phyloP scores from a whole-genome alignment of 2,888 invertebrate species.

The Drosophila infuscata region DNA sequence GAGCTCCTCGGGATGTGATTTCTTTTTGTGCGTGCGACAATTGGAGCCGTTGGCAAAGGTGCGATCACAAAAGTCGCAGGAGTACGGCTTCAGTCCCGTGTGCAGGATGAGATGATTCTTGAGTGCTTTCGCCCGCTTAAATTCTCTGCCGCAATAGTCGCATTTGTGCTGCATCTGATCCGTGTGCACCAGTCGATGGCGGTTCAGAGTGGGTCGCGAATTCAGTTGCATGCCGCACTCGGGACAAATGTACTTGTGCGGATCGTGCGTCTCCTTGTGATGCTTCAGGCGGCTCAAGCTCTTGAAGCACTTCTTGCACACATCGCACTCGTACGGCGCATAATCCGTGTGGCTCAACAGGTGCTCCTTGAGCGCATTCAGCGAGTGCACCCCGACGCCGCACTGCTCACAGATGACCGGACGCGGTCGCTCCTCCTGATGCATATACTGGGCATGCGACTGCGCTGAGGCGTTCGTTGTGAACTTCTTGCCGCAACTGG shows the following conservation, averaged over 20 bases:
- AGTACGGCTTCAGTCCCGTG: slow-evolving; percentile 84
- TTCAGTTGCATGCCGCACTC: slow-evolving; percentile 82
- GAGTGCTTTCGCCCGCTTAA: slow-evolving; percentile 84
- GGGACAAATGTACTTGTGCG: slow-evolving; percentile 82
- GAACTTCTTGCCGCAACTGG: slow-evolving; percentile 81
- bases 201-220: slow-evolving; percentile 80
- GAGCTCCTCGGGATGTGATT: slow-evolving; percentile 83
- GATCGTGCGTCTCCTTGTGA: slow-evolving; percentile 83
- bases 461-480: slow-evolving; percentile 71
- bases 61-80: slow-evolving; percentile 85
- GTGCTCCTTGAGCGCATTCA: slow-evolving; percentile 86
- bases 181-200: slow-evolving; percentile 83
- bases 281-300: slow-evolving; percentile 79
- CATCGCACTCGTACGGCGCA: slow-evolving; percentile 85
- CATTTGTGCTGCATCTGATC: slow-evolving; percentile 84
- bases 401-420: slow-evolving; percentile 86
- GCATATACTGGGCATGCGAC: slow-evolving; percentile 79
- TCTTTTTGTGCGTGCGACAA: slow-evolving; percentile 85
- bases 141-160: slow-evolving; percentile 83
- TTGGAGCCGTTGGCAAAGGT: slow-evolving; percentile 85
- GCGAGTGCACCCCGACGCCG: slow-evolving; percentile 85
- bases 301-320: slow-evolving; percentile 84
- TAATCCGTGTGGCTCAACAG: slow-evolving; percentile 86
- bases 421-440: slow-evolving; percentile 82
- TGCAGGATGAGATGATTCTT: slow-evolving; percentile 85